Evolutionary conservation across 2,888 invertebrate species (phyloP), one percentile per base, ranked within the genome.

Genomic region (Romanomermis culicivorax): DNA sequence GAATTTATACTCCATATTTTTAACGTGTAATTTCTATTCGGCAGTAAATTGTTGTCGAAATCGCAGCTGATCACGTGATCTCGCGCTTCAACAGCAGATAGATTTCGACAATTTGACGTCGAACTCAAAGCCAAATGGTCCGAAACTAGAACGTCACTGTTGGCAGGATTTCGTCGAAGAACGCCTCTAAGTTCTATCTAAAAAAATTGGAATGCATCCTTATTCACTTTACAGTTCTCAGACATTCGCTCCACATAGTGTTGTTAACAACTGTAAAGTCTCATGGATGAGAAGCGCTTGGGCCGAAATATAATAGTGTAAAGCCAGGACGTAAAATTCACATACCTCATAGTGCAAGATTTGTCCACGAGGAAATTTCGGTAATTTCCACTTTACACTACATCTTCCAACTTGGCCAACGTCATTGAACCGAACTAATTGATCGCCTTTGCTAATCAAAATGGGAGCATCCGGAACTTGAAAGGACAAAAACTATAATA

Each of bases 21-120:
- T 3, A 43, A 42, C 4, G 25, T 17, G 27, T 52, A 52, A 29
- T 42, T 42, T 24, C 52, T 42, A 42, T 52, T 52, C 26, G 52
- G 52, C 17, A 42, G 24, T 20, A 52, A 29, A n/a, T n/a, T n/a
- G 52, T 43, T 2, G 7, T 20, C 30, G 27, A 52, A 52, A 7
- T 42, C 26, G 52, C 52, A 52, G 4, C 23, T 7, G 25, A 50
- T 50, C 11, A 52, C 20, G 24, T 24, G n/a, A 25, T 23, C 4
- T 4, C 23, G 14, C 24, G 42, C 52, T 25, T 42, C 4, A 24
- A 52, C 52, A 3, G 42, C 24, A 3, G 17, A 23, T 27, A 52
- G 43, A 42, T 52, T 20, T 3, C 3, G 24, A 25, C 52, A 52
- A 20, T 42, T 42, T 11, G 47, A 17, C n/a, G 11, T 4, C 47